Base-by-base conservation (phyloP, 2,797 vertebrate species). In the Sebastes trivittatus region DNA sequence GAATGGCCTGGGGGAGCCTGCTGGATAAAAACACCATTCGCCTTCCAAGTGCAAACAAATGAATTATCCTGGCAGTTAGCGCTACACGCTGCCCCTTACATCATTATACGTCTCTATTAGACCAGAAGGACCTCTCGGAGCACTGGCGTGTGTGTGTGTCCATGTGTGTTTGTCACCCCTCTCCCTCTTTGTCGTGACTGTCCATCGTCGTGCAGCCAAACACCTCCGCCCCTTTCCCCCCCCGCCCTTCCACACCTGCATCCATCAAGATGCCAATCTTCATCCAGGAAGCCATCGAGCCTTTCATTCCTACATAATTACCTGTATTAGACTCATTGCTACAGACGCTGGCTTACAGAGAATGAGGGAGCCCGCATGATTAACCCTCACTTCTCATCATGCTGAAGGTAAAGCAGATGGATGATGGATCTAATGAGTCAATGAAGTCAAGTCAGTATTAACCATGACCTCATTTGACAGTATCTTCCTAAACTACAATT, bases 221-320 rank as follows among this genome's bases (percentile, higher is more conserved):
- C 81, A 71, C 42, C 80, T 52, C 83, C 42, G 64, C 25, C 4
- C 18, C 3, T 11, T 16, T 61, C 7, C 13, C 6, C 23, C 23
- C 42, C 62, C 16, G n/a, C 46, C 36, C 11, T 0, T 78, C 74
- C 83, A 82, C 78, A 63, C 52, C 71, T 76, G 77, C 83, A 93
- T 92, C 75, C 82, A 88, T 94, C 90, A 92, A 90, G 69, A 80
- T 92, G 92, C 76, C 92, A 94, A 88, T 95, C 91, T 90, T 93
- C 92, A 92, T 94, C 81, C 70, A 77, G 63, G 42, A 90, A 90
- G 80, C 75, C 82, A 92, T 29, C 23, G 72, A 92, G 74, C 84
- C 75, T 84, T 89, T 92, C 80, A 88, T 87, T 92, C 76, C 79
- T 54, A 69, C 77, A 89, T 93, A 93, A 94, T 94, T 92, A 90